Percentiles rank a stretch among this genome's conserved stretches.
Conservation (phyloP, 1,140 invertebrate genomes). For the Harpegnathos saltator region DNA sequence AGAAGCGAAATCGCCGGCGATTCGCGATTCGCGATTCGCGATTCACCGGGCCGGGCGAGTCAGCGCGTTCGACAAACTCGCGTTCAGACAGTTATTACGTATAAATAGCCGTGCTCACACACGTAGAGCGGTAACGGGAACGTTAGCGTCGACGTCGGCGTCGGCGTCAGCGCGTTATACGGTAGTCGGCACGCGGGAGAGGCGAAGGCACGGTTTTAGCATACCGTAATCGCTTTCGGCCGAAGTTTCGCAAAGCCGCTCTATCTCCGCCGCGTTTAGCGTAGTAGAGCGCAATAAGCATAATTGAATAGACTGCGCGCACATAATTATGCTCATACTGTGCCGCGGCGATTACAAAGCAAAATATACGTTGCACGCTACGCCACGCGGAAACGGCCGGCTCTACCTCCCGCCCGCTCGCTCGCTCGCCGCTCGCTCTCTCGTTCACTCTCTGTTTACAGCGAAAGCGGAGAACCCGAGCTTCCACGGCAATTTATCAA, state of each 20-base stretch:
- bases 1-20: too few species aligned
- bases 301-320: conserved; percentile 70
- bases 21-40: too few species aligned
- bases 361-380: conserved; percentile 60
- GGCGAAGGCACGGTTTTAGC: conserved; percentile 11
- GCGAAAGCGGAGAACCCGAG: conserved; percentile 15
- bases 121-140: too few species aligned
- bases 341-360: conserved; percentile 66
- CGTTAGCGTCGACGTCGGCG: too few species aligned
- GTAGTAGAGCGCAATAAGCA: conserved; percentile 58
- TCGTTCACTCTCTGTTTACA: conserved; percentile 8
- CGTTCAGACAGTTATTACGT: too few species aligned
- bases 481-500: conserved; percentile 68
- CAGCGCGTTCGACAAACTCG: too few species aligned
- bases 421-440: not conserved
- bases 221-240: conserved; percentile 17
- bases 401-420: too few species aligned
- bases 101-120: too few species aligned
- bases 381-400: conserved; percentile 37
- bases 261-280: not conserved
- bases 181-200: not conserved
- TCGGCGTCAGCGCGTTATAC: too few species aligned
- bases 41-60: too few species aligned
- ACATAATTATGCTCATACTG: conserved; percentile 69
- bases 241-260: conserved; percentile 27